Conservation (phyloP, 2,797 vertebrate genomes). For the Siniperca undulata region DNA sequence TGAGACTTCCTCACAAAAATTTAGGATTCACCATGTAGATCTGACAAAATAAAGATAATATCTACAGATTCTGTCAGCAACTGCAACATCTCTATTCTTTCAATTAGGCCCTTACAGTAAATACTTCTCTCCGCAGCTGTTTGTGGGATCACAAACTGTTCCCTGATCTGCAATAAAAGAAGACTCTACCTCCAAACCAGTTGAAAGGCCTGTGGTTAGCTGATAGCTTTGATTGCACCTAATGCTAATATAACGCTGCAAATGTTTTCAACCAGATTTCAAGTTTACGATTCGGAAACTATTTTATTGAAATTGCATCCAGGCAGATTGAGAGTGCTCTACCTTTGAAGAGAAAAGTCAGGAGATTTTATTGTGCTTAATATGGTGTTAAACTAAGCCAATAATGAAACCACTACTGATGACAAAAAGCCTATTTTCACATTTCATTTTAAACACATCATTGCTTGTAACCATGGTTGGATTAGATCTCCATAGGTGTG, state of each 20-base stretch:
- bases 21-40: background rate
- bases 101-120: constrained; percentile 52
- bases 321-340: constrained; percentile 49
- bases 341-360: constrained; percentile 61
- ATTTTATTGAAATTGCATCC: constrained; percentile 71
- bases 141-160: constrained; percentile 60
- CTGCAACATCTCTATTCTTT: constrained; percentile 39
- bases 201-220: constrained; percentile 73
- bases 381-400: constrained; percentile 43
- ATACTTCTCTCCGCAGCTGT: constrained; percentile 49
- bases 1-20: background rate
- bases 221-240: constrained; percentile 48
- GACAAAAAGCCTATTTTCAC: constrained; percentile 28
- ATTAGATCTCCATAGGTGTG: constrained; percentile 8
- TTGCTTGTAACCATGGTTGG: constrained; percentile 7
- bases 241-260: constrained; percentile 39
- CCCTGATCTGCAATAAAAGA: constrained; percentile 60
- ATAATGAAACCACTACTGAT: constrained; percentile 29
- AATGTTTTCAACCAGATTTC: constrained; percentile 56
- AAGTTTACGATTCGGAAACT: constrained; percentile 69
- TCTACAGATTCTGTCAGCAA: constrained; percentile 19
- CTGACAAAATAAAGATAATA: constrained; percentile 19
- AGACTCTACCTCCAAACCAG: constrained; percentile 69
- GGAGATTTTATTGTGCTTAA: constrained; percentile 33
- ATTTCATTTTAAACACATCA: constrained; percentile 10